Conservation (phyloP, 2,888 invertebrate species). For the Thera obeliscata region DNA sequence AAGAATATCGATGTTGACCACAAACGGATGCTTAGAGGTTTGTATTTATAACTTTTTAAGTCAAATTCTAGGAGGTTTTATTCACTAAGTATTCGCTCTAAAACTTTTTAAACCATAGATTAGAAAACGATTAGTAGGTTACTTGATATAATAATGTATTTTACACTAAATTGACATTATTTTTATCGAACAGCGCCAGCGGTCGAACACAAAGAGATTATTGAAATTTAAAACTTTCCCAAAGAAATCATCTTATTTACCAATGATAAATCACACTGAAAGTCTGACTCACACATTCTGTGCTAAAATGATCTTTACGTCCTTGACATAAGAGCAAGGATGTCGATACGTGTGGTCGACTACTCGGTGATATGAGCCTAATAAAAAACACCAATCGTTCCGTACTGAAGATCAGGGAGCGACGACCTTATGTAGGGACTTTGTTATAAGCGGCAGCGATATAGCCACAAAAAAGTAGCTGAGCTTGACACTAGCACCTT, state of each 20-base stretch:
- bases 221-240: constrained; percentile 36
- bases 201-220: constrained; percentile 21
- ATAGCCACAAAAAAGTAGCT: not conserved
- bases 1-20: not conserved
- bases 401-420: constrained; percentile 78
- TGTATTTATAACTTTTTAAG: not conserved
- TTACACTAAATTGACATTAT: constrained; percentile 8
- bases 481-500: too few species aligned
- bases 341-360: constrained; percentile 43
- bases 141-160: too few species aligned
- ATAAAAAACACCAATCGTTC: constrained; percentile 77
- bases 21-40: not conserved
- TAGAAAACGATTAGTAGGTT: too few species aligned
- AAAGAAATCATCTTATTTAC: constrained; percentile 48
- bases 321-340: constrained; percentile 40
- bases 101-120: too few species aligned
- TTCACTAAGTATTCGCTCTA: too few species aligned
- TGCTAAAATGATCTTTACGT: constrained; percentile 26
- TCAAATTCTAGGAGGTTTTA: too few species aligned
- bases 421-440: constrained; percentile 66
- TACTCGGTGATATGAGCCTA: constrained; percentile 54
- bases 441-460: constrained; percentile 47
- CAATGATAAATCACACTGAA: constrained; percentile 44
- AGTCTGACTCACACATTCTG: constrained; percentile 33
- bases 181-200: not conserved